These are phyloP conservation scores for Crotalus horridus DNA, from an alignment of 2,113 vertebrate species.

Conservation along the genomic window DNA sequence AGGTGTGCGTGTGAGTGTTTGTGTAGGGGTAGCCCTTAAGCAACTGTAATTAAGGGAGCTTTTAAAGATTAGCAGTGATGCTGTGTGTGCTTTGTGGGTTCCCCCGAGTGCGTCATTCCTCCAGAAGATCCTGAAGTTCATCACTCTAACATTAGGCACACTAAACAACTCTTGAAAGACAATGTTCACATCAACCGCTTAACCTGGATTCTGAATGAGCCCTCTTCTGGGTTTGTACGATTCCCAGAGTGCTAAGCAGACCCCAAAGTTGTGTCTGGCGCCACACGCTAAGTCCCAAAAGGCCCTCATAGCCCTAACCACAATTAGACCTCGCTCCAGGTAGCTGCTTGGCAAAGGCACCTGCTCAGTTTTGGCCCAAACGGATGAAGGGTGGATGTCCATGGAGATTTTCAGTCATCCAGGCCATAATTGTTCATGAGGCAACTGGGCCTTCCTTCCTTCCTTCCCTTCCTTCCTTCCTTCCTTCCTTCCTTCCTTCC, in stretches of 20 bases:
- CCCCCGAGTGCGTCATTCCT: background rate
- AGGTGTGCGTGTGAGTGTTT: background rate
- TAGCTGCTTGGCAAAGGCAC: background rate
- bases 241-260: background rate
- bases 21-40: background rate
- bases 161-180: background rate
- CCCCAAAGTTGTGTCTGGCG: background rate
- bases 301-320: background rate
- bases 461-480: too few relatives aligned
- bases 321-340: background rate
- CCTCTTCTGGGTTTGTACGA: background rate
- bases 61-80: background rate
- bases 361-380: background rate
- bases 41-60: background rate
- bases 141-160: background rate
- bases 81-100: background rate
- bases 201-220: background rate
- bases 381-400: background rate
- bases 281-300: background rate
- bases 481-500: too few relatives aligned
- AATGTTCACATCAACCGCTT: background rate
- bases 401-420: too few relatives aligned
- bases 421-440: too few relatives aligned
- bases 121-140: background rate
- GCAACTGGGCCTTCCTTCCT: too few relatives aligned